A percentile compares a stretch with the other conserved stretches of the same genome.
These are phyloP conservation scores for Phallusia fumigata DNA, from an alignment of 23 tunicate genomes.

Conservation along the genomic window DNA sequence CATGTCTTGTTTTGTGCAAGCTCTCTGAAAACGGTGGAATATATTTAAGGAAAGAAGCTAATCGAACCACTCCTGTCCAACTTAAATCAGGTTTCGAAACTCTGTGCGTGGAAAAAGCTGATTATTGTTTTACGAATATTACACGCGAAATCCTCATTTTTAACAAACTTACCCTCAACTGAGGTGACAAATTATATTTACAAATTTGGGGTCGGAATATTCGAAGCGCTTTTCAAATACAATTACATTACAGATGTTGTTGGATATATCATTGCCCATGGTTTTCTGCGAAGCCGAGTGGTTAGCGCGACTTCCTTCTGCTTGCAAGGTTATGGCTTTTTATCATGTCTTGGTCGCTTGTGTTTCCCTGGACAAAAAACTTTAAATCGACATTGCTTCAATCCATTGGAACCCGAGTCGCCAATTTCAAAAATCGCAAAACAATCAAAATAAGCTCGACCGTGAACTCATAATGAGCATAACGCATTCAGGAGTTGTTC, in stretches of 20 bases:
- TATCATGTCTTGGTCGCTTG: too few relatives aligned
- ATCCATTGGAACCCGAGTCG: too few relatives aligned
- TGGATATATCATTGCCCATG: conserved; percentile 12
- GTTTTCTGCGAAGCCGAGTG: background rate
- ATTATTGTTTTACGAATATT: background rate
- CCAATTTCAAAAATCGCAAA: too few relatives aligned
- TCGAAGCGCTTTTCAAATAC: conserved; percentile 21
- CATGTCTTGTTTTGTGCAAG: background rate
- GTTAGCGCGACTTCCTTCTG: too few relatives aligned
- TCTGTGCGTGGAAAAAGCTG: background rate
- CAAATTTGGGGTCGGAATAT: conserved; percentile 9
- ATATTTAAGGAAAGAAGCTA: background rate
- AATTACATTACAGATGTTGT: conserved; percentile 23
- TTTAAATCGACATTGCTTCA: too few relatives aligned
- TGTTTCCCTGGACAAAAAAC: too few relatives aligned
- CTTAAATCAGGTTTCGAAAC: background rate
- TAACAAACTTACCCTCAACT: conserved; percentile 10
- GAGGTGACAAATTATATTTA: background rate
- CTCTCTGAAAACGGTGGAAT: background rate
- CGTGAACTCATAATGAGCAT: too few relatives aligned
- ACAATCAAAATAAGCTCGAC: too few relatives aligned
- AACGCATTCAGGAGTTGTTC: too few relatives aligned
- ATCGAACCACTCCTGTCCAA: background rate
- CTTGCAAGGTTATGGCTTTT: too few relatives aligned
- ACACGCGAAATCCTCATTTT: background rate